Conservation (phyloP, 2,113 vertebrate species). For the Leuciscus idus region DNA sequence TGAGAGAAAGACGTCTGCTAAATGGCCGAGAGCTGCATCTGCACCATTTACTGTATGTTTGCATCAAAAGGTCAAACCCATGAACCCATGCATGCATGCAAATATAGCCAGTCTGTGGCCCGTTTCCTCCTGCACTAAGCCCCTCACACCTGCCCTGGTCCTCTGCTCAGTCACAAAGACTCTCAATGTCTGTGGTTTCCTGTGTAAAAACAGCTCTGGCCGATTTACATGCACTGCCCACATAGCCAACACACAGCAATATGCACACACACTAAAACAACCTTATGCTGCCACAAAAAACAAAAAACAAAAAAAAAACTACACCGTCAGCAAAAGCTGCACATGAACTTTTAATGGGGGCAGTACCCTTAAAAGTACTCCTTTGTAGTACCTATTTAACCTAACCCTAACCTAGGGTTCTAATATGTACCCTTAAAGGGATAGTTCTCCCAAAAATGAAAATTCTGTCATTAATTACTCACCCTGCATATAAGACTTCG, state of each 20-base stretch:
- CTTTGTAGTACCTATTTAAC: neutral
- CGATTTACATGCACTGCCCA: neutral
- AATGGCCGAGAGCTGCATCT: slow-evolving; percentile 2
- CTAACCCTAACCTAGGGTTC: neutral
- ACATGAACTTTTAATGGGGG: neutral
- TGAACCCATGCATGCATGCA: slow-evolving; percentile 27
- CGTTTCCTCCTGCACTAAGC: slow-evolving; percentile 12
- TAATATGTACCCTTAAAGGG: neutral
- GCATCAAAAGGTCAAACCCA: slow-evolving; percentile 45
- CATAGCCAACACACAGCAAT: neutral
- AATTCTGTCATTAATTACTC: neutral
- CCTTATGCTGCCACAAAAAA: neutral
- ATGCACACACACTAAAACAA: slow-evolving; percentile 4
- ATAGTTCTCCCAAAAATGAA: neutral
- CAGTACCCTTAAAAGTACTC: neutral
- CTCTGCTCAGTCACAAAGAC: slow-evolving; percentile 28
- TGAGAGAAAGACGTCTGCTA: slow-evolving; percentile 13
- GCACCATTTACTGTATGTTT: slow-evolving; percentile 36
- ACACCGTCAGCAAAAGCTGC: neutral
- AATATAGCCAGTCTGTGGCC: neutral
- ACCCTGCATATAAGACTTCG: neutral
- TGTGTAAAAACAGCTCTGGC: slow-evolving; percentile 35
- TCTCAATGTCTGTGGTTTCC: slow-evolving; percentile 54
- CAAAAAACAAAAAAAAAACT: neutral
- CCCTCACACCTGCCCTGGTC: slow-evolving; percentile 44